phyloP scores from a whole-genome alignment of 2,113 vertebrate species.

The Choloepus hoffmanni region DNA sequence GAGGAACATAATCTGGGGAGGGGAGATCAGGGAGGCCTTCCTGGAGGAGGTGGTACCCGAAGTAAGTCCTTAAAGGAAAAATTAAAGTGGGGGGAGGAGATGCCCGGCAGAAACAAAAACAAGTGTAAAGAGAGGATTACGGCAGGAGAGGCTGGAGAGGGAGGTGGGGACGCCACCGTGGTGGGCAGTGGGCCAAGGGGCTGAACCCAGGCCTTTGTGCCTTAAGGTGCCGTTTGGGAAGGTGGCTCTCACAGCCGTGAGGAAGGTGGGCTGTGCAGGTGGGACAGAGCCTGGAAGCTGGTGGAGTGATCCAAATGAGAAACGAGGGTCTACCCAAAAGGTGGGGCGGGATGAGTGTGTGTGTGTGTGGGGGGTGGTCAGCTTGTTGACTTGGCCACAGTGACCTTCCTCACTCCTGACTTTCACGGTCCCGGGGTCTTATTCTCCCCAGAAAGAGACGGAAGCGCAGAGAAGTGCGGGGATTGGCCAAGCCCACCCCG shows the following conservation, averaged over 20 bases:
- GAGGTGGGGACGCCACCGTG: background rate
- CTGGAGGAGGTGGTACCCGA: background rate
- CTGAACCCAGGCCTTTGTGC: background rate
- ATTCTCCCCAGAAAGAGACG: rapidly evolving
- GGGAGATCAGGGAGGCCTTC: background rate
- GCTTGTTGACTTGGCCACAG: background rate
- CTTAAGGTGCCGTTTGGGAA: too few species aligned
- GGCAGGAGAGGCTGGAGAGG: background rate
- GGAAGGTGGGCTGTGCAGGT: background rate
- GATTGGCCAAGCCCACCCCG: background rate
- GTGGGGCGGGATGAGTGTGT: rapidly evolving
- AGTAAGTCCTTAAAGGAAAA: background rate
- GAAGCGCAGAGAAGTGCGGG: too few species aligned
- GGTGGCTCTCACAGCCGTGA: too few species aligned
- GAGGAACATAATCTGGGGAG: background rate
- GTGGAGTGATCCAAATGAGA: background rate
- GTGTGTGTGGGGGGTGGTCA: too few species aligned
- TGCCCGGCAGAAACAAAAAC: background rate
- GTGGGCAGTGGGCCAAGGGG: background rate
- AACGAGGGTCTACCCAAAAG: background rate
- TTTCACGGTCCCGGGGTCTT: too few species aligned
- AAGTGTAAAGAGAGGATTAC: rapidly evolving
- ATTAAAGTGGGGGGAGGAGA: background rate
- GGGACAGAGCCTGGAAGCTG: background rate
- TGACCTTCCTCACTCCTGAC: background rate